A percentile compares a stretch with the other conserved stretches of the same genome.
Conservation (phyloP, 2,888 invertebrate genomes). For the Tortrix viridana region DNA sequence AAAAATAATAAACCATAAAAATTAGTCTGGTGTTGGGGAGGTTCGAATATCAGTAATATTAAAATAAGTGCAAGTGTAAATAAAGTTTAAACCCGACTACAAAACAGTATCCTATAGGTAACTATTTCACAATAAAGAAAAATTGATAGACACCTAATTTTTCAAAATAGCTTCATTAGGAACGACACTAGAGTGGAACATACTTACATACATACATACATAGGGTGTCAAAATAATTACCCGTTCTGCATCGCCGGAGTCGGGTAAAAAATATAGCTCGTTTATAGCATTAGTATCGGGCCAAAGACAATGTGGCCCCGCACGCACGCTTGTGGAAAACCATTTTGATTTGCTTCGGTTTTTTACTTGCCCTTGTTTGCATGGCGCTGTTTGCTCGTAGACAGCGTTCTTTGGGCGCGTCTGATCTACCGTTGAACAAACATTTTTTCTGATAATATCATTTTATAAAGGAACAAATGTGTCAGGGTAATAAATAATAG, state of each 20-base stretch:
- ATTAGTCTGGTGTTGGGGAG: neutral
- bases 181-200: no score
- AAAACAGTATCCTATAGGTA: no score
- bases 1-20: no score
- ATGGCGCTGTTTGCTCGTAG: constrained; percentile 51
- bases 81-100: no score
- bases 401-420: constrained; percentile 55
- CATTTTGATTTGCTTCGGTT: constrained; percentile 55
- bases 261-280: no score
- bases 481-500: constrained; percentile 39
- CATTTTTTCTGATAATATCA: constrained; percentile 55
- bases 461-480: constrained; percentile 52
- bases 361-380: constrained; percentile 63
- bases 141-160: no score
- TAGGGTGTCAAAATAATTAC: no score
- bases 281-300: constrained; percentile 9
- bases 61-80: neutral
- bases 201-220: no score
- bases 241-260: no score
- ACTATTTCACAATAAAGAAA: no score
- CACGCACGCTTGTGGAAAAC: constrained; percentile 52
- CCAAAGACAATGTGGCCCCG: constrained; percentile 37
- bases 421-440: constrained; percentile 60
- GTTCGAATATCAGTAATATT: neutral
- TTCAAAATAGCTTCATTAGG: no score